Percentiles rank a stretch among this genome's conserved stretches.
Evolutionary conservation across 2,113 vertebrate species (phyloP).

Genomic region (Pholis gunnellus): DNA sequence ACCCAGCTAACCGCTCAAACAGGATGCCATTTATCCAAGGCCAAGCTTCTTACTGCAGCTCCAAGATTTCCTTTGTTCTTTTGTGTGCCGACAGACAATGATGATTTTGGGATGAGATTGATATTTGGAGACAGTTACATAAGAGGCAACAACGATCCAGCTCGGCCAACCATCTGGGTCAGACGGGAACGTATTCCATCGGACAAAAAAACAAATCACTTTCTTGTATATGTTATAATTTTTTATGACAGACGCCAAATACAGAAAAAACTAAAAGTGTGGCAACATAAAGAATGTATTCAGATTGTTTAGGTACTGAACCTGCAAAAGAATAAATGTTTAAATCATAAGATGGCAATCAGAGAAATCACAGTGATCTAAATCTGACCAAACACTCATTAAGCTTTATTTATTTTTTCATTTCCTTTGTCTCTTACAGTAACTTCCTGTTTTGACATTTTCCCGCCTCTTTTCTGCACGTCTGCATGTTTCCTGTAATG

Average conservation of each 20-base stretch:
- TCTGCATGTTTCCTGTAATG: conserved; percentile 25
- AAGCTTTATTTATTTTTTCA: conserved; percentile 8
- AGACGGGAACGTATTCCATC: conserved; percentile 2
- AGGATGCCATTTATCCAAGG: conserved; percentile 74
- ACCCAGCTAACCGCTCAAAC: conserved; percentile 69
- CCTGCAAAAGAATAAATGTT: not conserved
- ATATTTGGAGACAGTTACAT: conserved; percentile 59
- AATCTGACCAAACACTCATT: not conserved
- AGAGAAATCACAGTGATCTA: conserved; percentile 15
- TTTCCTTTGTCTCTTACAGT: conserved; percentile 14
- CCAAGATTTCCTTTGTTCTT: conserved; percentile 67
- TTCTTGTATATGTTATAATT: not conserved
- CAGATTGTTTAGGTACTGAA: not conserved
- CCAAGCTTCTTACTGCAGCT: conserved; percentile 62
- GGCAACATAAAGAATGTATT: not conserved
- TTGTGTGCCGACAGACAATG: conserved; percentile 49
- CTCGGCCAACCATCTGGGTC: conserved; percentile 34
- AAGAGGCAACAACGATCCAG: conserved; percentile 38
- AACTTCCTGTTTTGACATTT: conserved; percentile 25
- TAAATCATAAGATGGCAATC: conserved; percentile 13
- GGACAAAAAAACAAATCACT: not conserved
- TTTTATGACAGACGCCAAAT: not conserved
- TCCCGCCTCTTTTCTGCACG: conserved; percentile 21
- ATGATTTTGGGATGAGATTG: conserved; percentile 64
- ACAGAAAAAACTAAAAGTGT: not conserved